phyloP scores from a whole-genome alignment of 2,113 vertebrate genomes.

The Lepidothrix coronata region DNA sequence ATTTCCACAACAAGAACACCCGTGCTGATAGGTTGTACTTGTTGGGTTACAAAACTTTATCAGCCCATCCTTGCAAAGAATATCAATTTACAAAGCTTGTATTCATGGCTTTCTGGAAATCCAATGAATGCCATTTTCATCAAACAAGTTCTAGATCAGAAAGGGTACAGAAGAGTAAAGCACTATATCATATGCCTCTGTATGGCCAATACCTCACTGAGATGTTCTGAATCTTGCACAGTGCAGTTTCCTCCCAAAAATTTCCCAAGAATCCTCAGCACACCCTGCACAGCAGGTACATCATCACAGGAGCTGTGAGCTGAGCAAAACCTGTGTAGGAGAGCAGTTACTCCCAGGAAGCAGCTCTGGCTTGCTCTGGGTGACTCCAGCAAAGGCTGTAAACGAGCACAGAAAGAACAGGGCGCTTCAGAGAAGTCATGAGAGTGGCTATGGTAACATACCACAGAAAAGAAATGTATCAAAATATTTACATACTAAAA shows the following conservation, averaged over 20 bases:
- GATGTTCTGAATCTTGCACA: neutral
- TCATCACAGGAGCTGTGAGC: constrained; percentile 58
- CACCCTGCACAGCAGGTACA: constrained; percentile 73
- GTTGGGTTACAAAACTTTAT: neutral
- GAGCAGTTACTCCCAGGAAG: constrained; percentile 77
- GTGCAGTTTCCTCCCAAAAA: constrained; percentile 69
- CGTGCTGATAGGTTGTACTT: neutral
- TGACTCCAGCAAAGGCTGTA: constrained; percentile 76
- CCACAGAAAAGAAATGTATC: neutral
- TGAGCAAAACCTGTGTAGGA: constrained; percentile 80
- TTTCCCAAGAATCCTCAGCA: constrained; percentile 71
- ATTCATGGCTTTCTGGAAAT: neutral
- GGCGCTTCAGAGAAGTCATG: neutral
- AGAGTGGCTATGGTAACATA: neutral
- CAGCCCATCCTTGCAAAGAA: neutral
- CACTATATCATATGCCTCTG: neutral
- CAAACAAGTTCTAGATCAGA: neutral
- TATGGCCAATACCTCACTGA: constrained; percentile 63
- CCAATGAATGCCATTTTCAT: neutral
- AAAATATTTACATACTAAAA: neutral
- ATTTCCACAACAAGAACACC: neutral
- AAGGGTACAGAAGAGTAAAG: neutral
- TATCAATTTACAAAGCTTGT: neutral
- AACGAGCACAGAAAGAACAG: neutral
- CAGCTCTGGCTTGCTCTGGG: constrained; percentile 64